Evolutionary conservation across 2,797 vertebrate species (phyloP), one percentile per base, ranked within the genome.

Genomic region (Notoglanidium macrostoma): DNA sequence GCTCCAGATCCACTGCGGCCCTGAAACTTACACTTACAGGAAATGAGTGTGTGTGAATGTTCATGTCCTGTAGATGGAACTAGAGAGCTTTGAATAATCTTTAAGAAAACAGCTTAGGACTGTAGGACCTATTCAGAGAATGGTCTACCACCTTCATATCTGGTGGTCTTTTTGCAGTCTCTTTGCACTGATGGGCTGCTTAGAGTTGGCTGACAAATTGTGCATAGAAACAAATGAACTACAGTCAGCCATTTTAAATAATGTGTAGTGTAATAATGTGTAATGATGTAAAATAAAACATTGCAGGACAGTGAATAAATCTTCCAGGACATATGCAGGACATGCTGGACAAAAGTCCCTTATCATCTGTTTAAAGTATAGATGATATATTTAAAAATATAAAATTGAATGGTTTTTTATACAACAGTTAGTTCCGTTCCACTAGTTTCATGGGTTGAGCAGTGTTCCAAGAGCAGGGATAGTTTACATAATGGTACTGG

Each of bases 61-160:
- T 83, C 63, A 2, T 83, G 78, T 65, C 85, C 90, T 87, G 67
- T 84, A 87, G 87, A 83, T 73, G 90, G 88, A 88, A 87, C 80
- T 80, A 87, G 81, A 89, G 90, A 19, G 74, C 88, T 89, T 87
- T 88, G 55, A 11, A 61, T 26, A 54, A 59, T n/a, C 17, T 29
- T 73, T 9, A 29, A 46, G 9, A 44, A 59, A 77, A 0, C 14
- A 68, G 6, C 5, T 49, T 74, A 49, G 4, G 72, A 74, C 23
- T 74, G 21, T n/a, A 26, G 2, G 23, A 46, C 23, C 15, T 19
- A 70, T 6, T 23, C 21, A 15, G 44, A 74, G 44, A 49, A 14
- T 74, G 9, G 1, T 26, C 19, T 26, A 29, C 11, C 49, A n/a
- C 14, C 14, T 40, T 26, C 32, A 80, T 80, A 59, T 80, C 77